phyloP scores from a whole-genome alignment of 1,140 invertebrate species.

The Drosophila nikananu region DNA sequence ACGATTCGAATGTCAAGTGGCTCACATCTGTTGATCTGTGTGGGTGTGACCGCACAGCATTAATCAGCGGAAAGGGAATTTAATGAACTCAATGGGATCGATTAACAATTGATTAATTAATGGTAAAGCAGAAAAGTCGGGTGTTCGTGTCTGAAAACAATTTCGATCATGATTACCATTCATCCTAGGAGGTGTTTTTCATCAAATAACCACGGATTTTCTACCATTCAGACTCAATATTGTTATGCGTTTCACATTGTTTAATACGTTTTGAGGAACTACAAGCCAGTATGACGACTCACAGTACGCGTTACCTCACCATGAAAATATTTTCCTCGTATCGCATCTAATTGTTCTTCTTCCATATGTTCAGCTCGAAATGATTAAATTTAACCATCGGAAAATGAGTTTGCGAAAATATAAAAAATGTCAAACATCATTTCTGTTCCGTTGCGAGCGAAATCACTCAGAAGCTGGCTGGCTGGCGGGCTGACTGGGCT shows the following conservation, averaged over 20 bases:
- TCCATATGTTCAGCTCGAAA: constrained; percentile 34
- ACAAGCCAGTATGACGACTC: neutral
- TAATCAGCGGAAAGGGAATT: constrained; percentile 40
- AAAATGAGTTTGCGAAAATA: constrained; percentile 40
- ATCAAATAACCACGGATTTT: neutral
- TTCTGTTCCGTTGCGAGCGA: constrained; percentile 27
- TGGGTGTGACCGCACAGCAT: constrained; percentile 38
- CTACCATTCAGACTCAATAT: neutral
- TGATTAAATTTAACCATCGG: constrained; percentile 32
- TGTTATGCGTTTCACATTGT: neutral
- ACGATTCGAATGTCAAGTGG: constrained; percentile 48
- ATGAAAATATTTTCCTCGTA: constrained; percentile 19
- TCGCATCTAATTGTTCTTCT: constrained; percentile 29
- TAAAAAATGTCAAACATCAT: constrained; percentile 58
- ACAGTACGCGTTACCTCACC: constrained; percentile 7
- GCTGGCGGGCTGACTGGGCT: constrained; percentile 4
- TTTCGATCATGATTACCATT: constrained; percentile 5
- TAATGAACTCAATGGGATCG: constrained; percentile 29
- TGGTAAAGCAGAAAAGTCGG: neutral
- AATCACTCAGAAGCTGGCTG: constrained; percentile 41
- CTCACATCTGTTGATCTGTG: constrained; percentile 20
- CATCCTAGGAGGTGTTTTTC: neutral
- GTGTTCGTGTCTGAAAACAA: constrained; percentile 5
- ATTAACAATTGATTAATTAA: constrained; percentile 40
- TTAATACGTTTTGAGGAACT: neutral